phyloP scores from a whole-genome alignment of 2,888 invertebrate genomes.

The Agonopterix heracliana region DNA sequence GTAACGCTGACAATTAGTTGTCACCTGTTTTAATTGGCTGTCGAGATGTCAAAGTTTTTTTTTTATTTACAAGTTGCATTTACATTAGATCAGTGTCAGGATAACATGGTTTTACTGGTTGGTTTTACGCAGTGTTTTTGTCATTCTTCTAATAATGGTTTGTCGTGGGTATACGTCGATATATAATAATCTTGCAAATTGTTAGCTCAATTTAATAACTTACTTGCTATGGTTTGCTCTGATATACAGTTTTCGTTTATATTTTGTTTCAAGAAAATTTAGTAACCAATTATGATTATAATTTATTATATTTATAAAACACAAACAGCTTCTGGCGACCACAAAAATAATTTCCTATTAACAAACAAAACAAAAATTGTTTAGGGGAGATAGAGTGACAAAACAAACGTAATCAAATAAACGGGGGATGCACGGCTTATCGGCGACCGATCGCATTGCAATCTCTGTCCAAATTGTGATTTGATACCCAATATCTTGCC shows the following conservation, averaged over 20 bases:
- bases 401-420: conserved; percentile 56
- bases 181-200: too few relatives aligned
- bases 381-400: conserved; percentile 43
- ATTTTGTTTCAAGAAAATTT: too few relatives aligned
- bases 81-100: too few relatives aligned
- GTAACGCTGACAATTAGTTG: conserved; percentile 32
- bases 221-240: too few relatives aligned
- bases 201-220: too few relatives aligned
- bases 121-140: too few relatives aligned
- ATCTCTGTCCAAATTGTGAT: conserved; percentile 62
- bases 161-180: too few relatives aligned
- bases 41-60: conserved; percentile 19
- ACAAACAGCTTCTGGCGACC: conserved; percentile 10
- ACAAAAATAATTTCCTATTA: conserved; percentile 25
- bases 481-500: conserved; percentile 53
- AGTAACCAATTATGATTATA: too few relatives aligned
- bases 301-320: too few relatives aligned
- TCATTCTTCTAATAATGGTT: too few relatives aligned
- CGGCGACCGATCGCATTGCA: conserved; percentile 45
- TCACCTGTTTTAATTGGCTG: conserved; percentile 31
- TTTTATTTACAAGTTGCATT: neutral
- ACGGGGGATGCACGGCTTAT: conserved; percentile 43
- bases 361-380: conserved; percentile 34
- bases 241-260: too few relatives aligned
- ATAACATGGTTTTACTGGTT: too few relatives aligned